Conservation (phyloP, 2,797 vertebrate genomes). For the Pempheris klunzingeri region DNA sequence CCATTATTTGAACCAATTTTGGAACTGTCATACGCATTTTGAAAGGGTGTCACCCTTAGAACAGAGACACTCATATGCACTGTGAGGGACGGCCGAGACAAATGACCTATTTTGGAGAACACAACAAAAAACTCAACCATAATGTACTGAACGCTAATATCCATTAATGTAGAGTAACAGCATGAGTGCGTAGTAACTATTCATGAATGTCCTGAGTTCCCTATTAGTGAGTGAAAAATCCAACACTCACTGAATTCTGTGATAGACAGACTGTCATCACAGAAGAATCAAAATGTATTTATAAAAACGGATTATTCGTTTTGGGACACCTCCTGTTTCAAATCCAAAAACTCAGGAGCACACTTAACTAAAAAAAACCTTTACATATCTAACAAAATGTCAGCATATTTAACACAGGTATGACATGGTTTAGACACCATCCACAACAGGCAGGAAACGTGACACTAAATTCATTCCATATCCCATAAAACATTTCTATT, state of each 20-base stretch:
- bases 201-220: no score
- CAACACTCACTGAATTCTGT: not conserved
- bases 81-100: not conserved
- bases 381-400: not conserved
- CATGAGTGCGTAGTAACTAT: not conserved
- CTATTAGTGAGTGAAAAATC: not conserved
- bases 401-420: not conserved
- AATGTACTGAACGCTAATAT: not conserved
- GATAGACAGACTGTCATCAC: not conserved
- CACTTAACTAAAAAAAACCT: not conserved
- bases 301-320: not conserved
- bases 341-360: not conserved
- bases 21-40: not conserved
- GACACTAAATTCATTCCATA: not conserved
- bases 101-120: not conserved
- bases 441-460: not conserved
- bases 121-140: not conserved
- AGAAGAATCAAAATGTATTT: not conserved
- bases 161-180: not conserved
- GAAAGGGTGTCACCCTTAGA: not conserved
- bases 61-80: not conserved
- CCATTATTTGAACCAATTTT: not conserved
- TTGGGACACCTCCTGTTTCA: not conserved
- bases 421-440: not conserved
- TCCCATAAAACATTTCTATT: not conserved